Percentiles rank a stretch among this genome's conserved stretches.
These are phyloP conservation scores for Drosophila albomicans DNA, from an alignment of 1,140 invertebrate genomes.

Conservation along the genomic window DNA sequence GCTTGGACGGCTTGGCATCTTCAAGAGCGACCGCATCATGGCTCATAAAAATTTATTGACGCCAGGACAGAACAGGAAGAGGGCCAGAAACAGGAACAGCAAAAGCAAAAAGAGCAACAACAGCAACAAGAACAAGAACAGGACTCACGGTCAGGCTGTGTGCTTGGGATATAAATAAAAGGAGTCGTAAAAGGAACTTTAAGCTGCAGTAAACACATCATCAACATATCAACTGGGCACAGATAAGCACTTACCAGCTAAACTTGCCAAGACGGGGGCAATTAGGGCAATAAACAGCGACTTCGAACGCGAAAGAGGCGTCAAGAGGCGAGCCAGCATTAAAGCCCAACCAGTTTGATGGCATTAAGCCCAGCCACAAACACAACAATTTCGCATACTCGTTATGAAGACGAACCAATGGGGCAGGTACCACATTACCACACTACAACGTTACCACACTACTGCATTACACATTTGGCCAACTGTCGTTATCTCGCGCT, in stretches of 20 bases:
- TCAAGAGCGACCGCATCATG: constrained; percentile 75
- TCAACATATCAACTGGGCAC: constrained; percentile 81
- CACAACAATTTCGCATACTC: constrained; percentile 8
- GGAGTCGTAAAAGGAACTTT: constrained; percentile 81
- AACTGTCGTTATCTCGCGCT: not conserved
- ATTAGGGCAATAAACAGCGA: constrained; percentile 77
- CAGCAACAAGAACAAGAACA: not conserved
- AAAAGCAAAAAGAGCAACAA: not conserved
- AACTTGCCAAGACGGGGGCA: constrained; percentile 68
- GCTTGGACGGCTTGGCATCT: constrained; percentile 46
- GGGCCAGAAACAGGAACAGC: constrained; percentile 1
- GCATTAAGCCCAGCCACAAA: constrained; percentile 12
- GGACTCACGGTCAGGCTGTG: constrained; percentile 46
- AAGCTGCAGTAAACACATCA: constrained; percentile 83
- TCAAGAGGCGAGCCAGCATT: constrained; percentile 61
- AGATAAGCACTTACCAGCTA: constrained; percentile 79
- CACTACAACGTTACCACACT: not conserved
- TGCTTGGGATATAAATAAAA: constrained; percentile 78
- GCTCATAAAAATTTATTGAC: constrained; percentile 83
- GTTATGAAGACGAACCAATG: not conserved
- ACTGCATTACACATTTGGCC: not conserved
- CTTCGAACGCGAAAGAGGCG: constrained; percentile 79
- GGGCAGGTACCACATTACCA: not conserved
- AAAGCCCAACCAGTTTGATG: constrained; percentile 26
- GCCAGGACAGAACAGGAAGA: constrained; percentile 68